phyloP scores from a whole-genome alignment of 1,140 invertebrate genomes.

The Papilio xuthus region DNA sequence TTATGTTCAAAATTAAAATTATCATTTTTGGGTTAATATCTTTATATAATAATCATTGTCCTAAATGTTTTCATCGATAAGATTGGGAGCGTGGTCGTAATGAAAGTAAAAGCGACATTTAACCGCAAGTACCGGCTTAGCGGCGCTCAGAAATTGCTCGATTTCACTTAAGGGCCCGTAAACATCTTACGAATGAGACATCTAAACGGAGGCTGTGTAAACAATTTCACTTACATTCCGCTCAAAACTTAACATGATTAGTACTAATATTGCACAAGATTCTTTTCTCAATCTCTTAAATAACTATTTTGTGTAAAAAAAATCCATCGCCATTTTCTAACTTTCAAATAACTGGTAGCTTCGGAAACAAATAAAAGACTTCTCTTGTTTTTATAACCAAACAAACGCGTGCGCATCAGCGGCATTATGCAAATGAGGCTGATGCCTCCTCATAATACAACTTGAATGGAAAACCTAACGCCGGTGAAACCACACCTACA shows the following conservation, averaged over 20 bases:
- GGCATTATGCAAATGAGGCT: slow-evolving; percentile 21
- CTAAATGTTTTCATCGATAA: slow-evolving; percentile 22
- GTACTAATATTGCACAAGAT: not conserved
- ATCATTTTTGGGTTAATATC: not conserved
- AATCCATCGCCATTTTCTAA: not conserved
- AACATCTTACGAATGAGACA: not conserved
- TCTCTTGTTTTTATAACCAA: slow-evolving; percentile 4
- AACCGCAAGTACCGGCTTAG: slow-evolving; percentile 4
- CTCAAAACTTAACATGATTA: not conserved
- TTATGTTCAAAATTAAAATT: not conserved
- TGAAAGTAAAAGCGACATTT: slow-evolving; percentile 32
- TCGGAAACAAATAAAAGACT: not conserved
- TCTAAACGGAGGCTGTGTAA: slow-evolving; percentile 1
- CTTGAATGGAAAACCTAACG: slow-evolving; percentile 32
- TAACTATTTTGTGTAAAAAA: not conserved
- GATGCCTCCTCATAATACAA: slow-evolving; percentile 6
- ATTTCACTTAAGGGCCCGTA: slow-evolving; percentile 30
- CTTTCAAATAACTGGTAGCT: not conserved
- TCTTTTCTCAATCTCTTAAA: not conserved
- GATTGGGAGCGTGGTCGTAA: not conserved
- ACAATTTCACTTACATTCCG: slow-evolving; percentile 3
- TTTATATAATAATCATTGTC: not conserved
- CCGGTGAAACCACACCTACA: slow-evolving; percentile 29
- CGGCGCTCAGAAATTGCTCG: not conserved
- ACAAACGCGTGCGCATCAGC: slow-evolving; percentile 18